These are phyloP conservation scores for Zaprionus ornatus DNA, from an alignment of 1,140 invertebrate genomes.

Conservation along the genomic window DNA sequence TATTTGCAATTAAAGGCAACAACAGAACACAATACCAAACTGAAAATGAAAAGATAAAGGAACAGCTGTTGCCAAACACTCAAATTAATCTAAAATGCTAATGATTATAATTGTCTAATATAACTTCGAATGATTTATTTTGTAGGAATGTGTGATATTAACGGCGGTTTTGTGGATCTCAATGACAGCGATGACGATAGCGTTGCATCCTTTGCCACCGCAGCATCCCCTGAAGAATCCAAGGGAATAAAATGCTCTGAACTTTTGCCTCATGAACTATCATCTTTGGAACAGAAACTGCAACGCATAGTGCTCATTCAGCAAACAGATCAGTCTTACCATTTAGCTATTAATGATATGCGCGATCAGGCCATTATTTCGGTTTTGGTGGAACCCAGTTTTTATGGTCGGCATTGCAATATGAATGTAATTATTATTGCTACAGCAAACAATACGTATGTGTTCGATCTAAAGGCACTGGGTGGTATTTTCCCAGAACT, in stretches of 20 bases:
- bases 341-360: conserved; percentile 48
- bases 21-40: background rate
- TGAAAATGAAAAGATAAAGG: background rate
- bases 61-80: background rate
- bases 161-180: background rate
- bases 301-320: conserved; percentile 34
- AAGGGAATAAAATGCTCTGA: background rate
- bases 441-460: conserved; percentile 44
- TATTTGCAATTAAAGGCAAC: background rate
- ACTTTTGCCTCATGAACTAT: conserved; percentile 27
- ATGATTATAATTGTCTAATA: background rate
- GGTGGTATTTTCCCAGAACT: conserved; percentile 48
- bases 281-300: conserved; percentile 32
- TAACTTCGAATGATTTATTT: background rate
- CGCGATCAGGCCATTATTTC: conserved; percentile 44
- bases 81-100: background rate
- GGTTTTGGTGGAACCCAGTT: conserved; percentile 55
- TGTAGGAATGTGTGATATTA: background rate
- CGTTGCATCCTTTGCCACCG: conserved; percentile 11
- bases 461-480: conserved; percentile 54
- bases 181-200: conserved; percentile 17
- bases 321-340: conserved; percentile 48
- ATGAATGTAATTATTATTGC: conserved; percentile 50
- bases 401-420: conserved; percentile 52
- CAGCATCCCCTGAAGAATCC: background rate